Evolutionary conservation across 2,888 invertebrate species (phyloP), one percentile per base, ranked within the genome.

Genomic region (Scaptomyza tumidula): DNA sequence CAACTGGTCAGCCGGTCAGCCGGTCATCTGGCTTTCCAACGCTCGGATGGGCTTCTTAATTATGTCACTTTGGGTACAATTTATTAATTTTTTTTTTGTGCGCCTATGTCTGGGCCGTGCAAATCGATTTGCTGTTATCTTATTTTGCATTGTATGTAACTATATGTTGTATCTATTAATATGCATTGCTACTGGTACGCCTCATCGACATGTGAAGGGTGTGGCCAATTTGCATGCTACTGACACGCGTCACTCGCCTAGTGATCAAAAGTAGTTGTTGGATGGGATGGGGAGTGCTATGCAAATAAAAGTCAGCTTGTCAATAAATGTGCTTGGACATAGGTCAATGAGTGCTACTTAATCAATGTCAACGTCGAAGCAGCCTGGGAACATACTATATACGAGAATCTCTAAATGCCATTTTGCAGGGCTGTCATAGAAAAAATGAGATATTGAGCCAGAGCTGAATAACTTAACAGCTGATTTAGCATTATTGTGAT

Each of bases 271-370:
- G 14, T 64, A 50, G n/a, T 24, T 50, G 14, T 2, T 4, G 1
- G 13, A 13, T 14, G 6, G 7, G 46, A 24, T 9, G 41, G 39
- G 11, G 46, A n/a, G 44, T 33, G 48, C 46, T 81, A 86, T 86
- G 75, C 75, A 84, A 84, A 84, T 82, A 60, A 46, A 49, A 62
- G 72, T 75, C 66, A 66, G 71, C 37, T 31, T 56, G 80, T 71
- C 84, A 77, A 71, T 86, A 63, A 65, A 77, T 71, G 67, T 79
- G 83, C 83, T 84, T 84, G 86, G 83, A 84, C 86, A 84, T 57
- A 84, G 83, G 83, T 84, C 83, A 86, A 86, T 77, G 86, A 77
- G 56, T 64, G 77, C 71, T 61, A 81, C 84, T 84, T 86, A 86
- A 84, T 81, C 81, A 84, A 77, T 66, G 81, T 65, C 81, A 71